Evolutionary conservation across 2,113 vertebrate species (phyloP).

Genomic region (Urocolius indicus): DNA sequence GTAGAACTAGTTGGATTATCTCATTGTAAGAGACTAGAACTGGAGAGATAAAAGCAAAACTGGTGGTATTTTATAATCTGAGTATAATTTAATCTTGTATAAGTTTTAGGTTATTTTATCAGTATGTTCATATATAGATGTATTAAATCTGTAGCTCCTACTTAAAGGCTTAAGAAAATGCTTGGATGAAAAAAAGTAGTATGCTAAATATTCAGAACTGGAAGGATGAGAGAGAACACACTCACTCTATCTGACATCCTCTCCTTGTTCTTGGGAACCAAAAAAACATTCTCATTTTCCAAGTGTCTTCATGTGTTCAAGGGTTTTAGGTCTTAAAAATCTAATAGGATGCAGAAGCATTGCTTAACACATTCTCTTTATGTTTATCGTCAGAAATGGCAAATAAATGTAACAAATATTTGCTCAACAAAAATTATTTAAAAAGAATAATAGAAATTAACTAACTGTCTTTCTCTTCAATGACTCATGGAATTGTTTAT

Average conservation of each 20-base stretch:
- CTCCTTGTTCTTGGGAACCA: not conserved
- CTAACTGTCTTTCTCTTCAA: not conserved
- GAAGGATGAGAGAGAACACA: not conserved
- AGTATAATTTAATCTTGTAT: not conserved
- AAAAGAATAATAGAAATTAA: not conserved
- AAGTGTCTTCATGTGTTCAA: not conserved
- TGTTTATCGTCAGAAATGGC: not conserved
- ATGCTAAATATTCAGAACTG: not conserved
- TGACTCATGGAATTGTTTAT: no score
- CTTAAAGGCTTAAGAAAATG: not conserved
- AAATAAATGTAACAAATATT: not conserved
- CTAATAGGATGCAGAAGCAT: not conserved
- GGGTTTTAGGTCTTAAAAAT: not conserved
- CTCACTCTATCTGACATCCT: not conserved
- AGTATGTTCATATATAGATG: not conserved
- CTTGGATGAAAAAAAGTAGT: not conserved
- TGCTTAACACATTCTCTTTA: not conserved
- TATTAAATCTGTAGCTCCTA: not conserved
- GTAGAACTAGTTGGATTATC: not conserved
- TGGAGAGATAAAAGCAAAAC: not conserved
- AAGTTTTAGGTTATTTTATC: not conserved
- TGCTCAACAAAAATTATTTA: not conserved
- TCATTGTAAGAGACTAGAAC: not conserved
- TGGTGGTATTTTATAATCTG: not conserved
- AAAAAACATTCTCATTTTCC: accelerated